A percentile compares a stretch with the other conserved stretches of the same genome.
These are phyloP conservation scores for Loxodonta africana DNA, from an alignment of 2,113 vertebrate species.

Conservation along the genomic window DNA sequence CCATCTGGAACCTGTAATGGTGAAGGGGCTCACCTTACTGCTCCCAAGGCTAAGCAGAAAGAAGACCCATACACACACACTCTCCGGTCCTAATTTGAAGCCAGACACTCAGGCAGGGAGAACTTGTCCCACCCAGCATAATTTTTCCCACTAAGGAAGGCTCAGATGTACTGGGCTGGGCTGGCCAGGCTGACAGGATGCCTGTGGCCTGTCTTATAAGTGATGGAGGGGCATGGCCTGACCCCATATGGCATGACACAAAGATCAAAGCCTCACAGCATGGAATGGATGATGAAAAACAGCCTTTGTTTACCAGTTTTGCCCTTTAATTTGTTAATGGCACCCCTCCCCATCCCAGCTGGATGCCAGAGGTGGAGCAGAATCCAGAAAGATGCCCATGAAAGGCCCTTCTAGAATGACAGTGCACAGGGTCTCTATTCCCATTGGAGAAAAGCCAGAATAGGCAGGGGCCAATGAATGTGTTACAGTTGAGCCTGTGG, in stretches of 20 bases:
- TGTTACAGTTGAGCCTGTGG: slow-evolving; percentile 80
- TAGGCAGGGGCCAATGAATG: slow-evolving; percentile 78
- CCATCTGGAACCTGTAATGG: background rate
- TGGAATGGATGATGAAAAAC: background rate
- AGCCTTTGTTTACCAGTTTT: slow-evolving; percentile 18
- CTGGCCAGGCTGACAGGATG: background rate
- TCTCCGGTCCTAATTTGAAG: slow-evolving; percentile 36
- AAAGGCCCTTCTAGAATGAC: slow-evolving; percentile 67
- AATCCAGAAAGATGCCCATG: slow-evolving; percentile 47
- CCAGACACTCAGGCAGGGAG: background rate
- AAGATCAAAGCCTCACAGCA: slow-evolving; percentile 19
- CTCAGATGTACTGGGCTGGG: background rate
- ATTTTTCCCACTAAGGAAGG: slow-evolving; percentile 29
- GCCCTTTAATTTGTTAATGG: slow-evolving; percentile 73
- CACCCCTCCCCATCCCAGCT: slow-evolving; percentile 61
- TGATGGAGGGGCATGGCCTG: slow-evolving; percentile 1
- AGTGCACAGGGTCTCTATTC: slow-evolving; percentile 73
- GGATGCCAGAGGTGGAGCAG: slow-evolving; percentile 39
- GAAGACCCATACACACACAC: background rate
- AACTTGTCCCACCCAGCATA: background rate
- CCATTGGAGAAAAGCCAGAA: slow-evolving; percentile 77
- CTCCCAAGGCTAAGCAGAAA: background rate
- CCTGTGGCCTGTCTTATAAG: slow-evolving; percentile 5
- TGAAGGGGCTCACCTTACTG: background rate
- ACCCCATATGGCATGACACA: slow-evolving; percentile 48